phyloP scores from a whole-genome alignment of 2,113 vertebrate genomes.

The Tragelaphus buxtoni region DNA sequence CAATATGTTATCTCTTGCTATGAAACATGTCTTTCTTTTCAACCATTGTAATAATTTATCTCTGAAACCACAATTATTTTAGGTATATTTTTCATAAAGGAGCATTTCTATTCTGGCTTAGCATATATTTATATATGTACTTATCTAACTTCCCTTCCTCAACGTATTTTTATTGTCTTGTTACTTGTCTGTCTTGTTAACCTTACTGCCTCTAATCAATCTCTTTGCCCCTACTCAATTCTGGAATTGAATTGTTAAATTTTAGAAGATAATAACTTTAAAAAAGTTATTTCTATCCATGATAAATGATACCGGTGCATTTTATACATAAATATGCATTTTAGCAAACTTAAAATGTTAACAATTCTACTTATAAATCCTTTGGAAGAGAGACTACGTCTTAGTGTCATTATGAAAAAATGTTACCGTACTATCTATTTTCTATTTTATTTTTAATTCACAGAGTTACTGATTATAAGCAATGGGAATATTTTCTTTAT shows the following conservation, averaged over 20 bases:
- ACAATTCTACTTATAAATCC: too few species aligned
- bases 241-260: neutral
- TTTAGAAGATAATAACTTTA: neutral
- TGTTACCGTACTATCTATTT: too few species aligned
- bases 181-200: neutral
- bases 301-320: neutral
- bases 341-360: neutral
- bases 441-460: too few species aligned
- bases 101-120: neutral
- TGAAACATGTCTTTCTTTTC: too few species aligned
- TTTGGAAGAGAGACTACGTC: too few species aligned
- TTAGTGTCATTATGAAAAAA: too few species aligned
- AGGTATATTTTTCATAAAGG: neutral
- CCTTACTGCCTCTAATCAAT: neutral
- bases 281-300: neutral
- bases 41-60: too few species aligned
- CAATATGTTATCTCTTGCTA: too few species aligned
- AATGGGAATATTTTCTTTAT: too few species aligned
- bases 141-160: neutral
- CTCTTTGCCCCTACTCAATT: neutral
- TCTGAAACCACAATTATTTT: neutral
- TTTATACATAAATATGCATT: neutral
- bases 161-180: neutral
- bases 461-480: too few species aligned
- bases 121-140: neutral